These are phyloP conservation scores for Thymelicus lineola DNA, from an alignment of 2,888 invertebrate species.

Conservation along the genomic window DNA sequence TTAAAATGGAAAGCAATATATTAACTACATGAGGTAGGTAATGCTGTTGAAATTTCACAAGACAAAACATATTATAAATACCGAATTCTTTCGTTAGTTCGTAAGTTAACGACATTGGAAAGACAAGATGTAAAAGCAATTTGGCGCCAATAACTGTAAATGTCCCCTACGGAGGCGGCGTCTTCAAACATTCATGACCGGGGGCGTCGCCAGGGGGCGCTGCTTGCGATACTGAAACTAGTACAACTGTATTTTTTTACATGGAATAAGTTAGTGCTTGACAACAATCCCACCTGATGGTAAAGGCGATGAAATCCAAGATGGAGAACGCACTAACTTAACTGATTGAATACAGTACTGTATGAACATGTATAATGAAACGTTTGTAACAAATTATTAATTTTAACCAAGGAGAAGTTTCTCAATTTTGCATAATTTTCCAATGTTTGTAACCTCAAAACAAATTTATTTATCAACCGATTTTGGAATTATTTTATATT, in stretches of 20 bases:
- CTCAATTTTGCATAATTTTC: too few species aligned
- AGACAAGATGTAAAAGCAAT: conserved; percentile 16
- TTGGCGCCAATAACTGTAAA: conserved; percentile 25
- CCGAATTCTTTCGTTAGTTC: too few species aligned
- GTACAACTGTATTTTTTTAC: neutral
- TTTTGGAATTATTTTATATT: too few species aligned
- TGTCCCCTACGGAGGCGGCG: conserved; percentile 19
- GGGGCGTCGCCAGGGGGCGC: conserved; percentile 1
- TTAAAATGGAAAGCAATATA: neutral
- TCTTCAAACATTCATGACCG: conserved; percentile 29
- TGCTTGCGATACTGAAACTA: neutral
- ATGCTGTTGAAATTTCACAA: neutral
- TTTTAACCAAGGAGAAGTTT: neutral
- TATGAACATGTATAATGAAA: too few species aligned
- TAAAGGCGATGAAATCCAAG: too few species aligned
- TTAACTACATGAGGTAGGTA: too few species aligned
- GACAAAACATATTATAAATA: neutral
- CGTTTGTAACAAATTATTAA: neutral
- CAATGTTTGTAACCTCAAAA: too few species aligned
- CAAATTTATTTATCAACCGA: too few species aligned
- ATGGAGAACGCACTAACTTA: too few species aligned
- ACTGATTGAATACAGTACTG: too few species aligned
- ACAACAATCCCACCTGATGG: too few species aligned
- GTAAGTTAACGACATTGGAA: conserved; percentile 15
- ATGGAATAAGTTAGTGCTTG: too few species aligned